Conservation (phyloP, 2,113 vertebrate genomes). For the Neolamprologus hecqui region DNA sequence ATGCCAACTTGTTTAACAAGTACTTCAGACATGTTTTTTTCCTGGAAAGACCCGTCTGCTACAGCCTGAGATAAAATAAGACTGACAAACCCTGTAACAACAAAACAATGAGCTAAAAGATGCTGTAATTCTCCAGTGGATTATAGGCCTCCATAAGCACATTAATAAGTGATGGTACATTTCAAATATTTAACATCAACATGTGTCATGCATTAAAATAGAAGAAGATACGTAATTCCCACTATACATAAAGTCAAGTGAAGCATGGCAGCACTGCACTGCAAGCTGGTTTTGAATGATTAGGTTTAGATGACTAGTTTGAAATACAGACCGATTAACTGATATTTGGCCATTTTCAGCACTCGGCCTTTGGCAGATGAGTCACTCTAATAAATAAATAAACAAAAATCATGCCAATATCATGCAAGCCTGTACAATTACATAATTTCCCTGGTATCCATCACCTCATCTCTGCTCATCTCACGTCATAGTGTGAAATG, state of each 20-base stretch:
- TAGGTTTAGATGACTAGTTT: not conserved
- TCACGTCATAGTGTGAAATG: constrained; percentile 21
- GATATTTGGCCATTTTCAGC: not conserved
- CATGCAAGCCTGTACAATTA: not conserved
- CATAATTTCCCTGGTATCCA: constrained; percentile 23
- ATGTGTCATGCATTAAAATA: not conserved
- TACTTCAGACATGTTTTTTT: not conserved
- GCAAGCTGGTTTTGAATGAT: not conserved
- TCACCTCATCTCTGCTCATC: constrained; percentile 18
- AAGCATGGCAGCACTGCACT: not conserved
- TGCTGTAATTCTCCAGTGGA: not conserved
- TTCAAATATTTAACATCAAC: not conserved
- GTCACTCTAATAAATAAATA: not conserved
- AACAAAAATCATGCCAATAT: not conserved
- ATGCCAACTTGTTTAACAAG: not conserved
- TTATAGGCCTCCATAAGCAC: not conserved
- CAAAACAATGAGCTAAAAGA: not conserved
- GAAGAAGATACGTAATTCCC: not conserved
- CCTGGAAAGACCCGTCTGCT: not conserved
- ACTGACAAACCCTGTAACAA: not conserved
- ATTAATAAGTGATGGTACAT: not conserved
- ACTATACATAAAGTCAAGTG: not conserved
- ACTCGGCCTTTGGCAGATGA: not conserved
- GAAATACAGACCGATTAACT: not conserved
- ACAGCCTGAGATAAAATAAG: not conserved